These are phyloP conservation scores for Leptonema lineaticorne DNA, from an alignment of 1,140 invertebrate species.

Conservation along the genomic window DNA sequence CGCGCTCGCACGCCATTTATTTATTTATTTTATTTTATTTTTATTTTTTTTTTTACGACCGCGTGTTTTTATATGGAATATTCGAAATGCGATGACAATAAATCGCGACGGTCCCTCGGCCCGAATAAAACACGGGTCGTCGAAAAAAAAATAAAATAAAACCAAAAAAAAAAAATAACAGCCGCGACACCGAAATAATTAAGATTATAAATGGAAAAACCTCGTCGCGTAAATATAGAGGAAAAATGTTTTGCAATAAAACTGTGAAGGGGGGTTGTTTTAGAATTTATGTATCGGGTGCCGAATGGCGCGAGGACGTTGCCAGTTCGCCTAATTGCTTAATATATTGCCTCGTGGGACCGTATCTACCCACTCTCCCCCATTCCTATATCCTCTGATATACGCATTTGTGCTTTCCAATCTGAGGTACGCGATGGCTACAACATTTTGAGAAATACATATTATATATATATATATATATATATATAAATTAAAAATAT, in stretches of 20 bases:
- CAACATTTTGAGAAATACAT: no score
- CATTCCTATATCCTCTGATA: not conserved
- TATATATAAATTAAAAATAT: no score
- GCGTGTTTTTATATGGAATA: not conserved
- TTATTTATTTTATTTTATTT: no score
- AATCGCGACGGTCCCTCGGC: constrained; percentile 11
- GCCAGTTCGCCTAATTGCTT: constrained; percentile 23
- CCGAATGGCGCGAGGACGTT: constrained; percentile 20
- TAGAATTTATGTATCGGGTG: constrained; percentile 30
- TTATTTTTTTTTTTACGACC: no score
- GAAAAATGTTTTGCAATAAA: constrained; percentile 32
- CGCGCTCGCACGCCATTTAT: no score
- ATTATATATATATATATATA: no score
- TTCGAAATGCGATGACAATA: constrained; percentile 10
- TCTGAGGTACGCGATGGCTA: no score
- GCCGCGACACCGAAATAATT: constrained; percentile 22
- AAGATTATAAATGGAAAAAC: constrained; percentile 32
- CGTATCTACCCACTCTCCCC: no score
- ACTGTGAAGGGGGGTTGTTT: not conserved
- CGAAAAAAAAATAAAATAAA: not conserved
- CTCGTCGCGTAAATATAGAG: constrained; percentile 21
- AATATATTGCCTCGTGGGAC: constrained; percentile 25
- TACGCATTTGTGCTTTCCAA: no score
- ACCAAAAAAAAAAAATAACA: no score
- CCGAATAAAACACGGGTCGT: constrained; percentile 21